A percentile compares a stretch with the other conserved stretches of the same genome.
These are phyloP conservation scores for Acanthochromis polyacanthus DNA, from an alignment of 2,113 vertebrate genomes.

Conservation along the genomic window DNA sequence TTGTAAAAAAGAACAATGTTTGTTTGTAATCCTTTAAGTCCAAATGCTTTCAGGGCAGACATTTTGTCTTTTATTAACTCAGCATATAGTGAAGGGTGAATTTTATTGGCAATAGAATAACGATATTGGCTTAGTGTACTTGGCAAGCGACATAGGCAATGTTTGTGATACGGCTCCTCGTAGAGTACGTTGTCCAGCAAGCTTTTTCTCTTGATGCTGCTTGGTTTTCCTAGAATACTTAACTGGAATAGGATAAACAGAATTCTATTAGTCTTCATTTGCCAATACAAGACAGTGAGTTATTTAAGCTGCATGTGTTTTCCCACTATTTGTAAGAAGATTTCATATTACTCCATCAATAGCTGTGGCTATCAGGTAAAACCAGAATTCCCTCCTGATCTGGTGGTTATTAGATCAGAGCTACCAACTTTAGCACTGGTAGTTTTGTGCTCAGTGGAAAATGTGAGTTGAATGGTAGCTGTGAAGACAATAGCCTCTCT, in stretches of 20 bases:
- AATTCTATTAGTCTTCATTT: slow-evolving; percentile 6
- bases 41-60: slow-evolving; percentile 31
- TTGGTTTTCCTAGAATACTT: slow-evolving; percentile 39
- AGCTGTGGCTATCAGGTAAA: background rate
- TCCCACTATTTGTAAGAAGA: background rate
- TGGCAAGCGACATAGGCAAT: slow-evolving; percentile 35
- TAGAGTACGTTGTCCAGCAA: slow-evolving; percentile 31
- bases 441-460: slow-evolving; percentile 57
- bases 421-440: slow-evolving; percentile 41
- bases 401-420: background rate
- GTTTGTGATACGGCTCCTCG: slow-evolving; percentile 39
- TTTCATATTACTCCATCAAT: background rate
- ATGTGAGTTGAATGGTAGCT: slow-evolving; percentile 46
- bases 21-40: slow-evolving; percentile 42
- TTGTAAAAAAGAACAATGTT: slow-evolving; percentile 31
- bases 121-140: slow-evolving; percentile 65
- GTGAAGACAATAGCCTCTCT: slow-evolving; percentile 59
- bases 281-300: slow-evolving; percentile 4
- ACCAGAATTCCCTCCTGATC: slow-evolving; percentile 3
- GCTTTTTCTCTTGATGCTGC: slow-evolving; percentile 24
- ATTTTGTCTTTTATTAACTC: slow-evolving; percentile 53
- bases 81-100: slow-evolving; percentile 40
- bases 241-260: slow-evolving; percentile 27
- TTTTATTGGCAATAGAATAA: slow-evolving; percentile 66
- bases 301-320: background rate